Evolutionary conservation across 2,113 vertebrate genomes (phyloP).

Genomic region (Gymnarchus niloticus): DNA sequence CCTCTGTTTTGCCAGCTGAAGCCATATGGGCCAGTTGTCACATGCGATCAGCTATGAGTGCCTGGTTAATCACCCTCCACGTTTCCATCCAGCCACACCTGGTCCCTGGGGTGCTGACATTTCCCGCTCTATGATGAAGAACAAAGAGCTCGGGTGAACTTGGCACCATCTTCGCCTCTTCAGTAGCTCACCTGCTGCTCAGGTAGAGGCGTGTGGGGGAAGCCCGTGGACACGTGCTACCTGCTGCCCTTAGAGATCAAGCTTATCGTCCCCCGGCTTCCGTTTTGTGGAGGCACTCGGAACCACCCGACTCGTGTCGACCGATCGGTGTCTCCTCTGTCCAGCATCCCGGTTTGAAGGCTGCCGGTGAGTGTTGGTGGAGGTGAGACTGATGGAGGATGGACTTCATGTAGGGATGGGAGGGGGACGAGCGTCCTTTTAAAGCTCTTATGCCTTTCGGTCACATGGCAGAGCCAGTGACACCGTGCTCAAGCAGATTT

Average conservation of each 20-base stretch:
- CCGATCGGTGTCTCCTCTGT: neutral
- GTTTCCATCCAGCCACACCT: neutral
- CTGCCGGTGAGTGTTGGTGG: neutral
- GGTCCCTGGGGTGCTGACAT: neutral
- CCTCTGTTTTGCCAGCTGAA: neutral
- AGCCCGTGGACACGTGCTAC: neutral
- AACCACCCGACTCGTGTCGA: neutral
- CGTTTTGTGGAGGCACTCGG: neutral
- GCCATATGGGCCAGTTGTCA: neutral
- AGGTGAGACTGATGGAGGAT: neutral
- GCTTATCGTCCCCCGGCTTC: neutral
- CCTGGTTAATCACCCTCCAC: neutral
- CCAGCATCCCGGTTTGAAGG: neutral
- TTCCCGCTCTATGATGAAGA: neutral
- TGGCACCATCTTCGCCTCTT: neutral
- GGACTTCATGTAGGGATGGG: neutral
- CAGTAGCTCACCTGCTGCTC: neutral
- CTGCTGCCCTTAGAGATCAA: neutral
- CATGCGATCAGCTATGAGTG: neutral
- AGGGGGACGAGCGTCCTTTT: neutral
- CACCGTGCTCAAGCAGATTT: neutral
- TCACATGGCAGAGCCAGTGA: neutral
- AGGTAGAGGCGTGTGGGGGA: neutral
- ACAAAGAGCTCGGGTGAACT: neutral
- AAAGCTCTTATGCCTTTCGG: neutral